phyloP scores from a whole-genome alignment of 2,888 invertebrate species.

The Stenotaenia linearis region DNA sequence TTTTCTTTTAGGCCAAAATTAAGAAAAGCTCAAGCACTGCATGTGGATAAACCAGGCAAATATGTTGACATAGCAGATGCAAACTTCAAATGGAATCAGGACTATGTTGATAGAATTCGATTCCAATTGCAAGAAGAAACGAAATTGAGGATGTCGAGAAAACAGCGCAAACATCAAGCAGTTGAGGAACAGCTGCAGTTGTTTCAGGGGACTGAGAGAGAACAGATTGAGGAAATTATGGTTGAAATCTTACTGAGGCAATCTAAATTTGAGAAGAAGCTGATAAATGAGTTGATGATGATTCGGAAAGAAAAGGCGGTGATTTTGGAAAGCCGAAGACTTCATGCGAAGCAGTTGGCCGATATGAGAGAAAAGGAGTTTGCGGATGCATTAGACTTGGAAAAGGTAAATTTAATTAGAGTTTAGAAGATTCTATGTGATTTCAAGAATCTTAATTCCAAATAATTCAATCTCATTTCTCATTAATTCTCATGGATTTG shows the following conservation, averaged over 20 bases:
- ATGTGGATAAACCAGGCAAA: neutral
- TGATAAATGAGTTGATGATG: constrained; percentile 1
- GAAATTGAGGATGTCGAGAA: neutral
- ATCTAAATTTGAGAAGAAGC: constrained; percentile 8
- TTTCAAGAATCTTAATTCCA: too few species aligned
- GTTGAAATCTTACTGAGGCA: neutral
- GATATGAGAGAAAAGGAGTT: constrained; percentile 2
- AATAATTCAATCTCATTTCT: too few species aligned
- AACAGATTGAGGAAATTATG: neutral
- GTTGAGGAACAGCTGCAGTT: neutral
- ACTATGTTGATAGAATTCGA: constrained; percentile 1
- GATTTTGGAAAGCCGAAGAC: neutral
- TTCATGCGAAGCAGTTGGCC: constrained; percentile 8
- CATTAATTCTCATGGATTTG: too few species aligned
- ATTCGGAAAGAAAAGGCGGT: constrained; percentile 12
- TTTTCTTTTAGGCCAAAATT: neutral
- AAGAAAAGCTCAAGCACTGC: neutral
- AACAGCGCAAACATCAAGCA: neutral
- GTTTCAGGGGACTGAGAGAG: neutral
- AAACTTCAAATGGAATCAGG: neutral
- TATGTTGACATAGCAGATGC: neutral
- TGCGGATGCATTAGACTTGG: neutral
- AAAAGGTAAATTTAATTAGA: neutral
- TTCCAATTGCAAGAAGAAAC: neutral
- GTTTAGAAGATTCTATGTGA: too few species aligned